Base-by-base conservation (phyloP, 2,888 invertebrate species). In the Dexiosoma caninum region DNA sequence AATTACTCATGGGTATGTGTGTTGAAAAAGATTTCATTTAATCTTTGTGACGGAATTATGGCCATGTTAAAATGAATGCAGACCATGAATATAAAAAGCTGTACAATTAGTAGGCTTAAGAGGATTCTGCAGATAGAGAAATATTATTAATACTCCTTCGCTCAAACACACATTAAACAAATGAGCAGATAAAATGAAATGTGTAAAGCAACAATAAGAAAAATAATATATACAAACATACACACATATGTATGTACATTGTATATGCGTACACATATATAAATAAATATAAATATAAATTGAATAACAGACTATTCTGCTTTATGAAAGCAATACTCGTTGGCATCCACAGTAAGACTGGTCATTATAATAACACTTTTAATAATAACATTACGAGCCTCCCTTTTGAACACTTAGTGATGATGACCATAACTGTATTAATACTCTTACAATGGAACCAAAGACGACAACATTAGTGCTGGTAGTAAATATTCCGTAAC, bases 81-180 rank as follows among this genome's bases (percentile, higher is more conserved):
- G 85, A 76, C 72, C 60, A 67, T 81, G 72, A 81, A 72, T 74
- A 72, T 57, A 77, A 77, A 81, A 87, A 86, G 86, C 86, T 83
- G 64, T 83, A 83, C 88, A 88, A 88, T 88, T 88, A 88, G 87
- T 86, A 85, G 86, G 85, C 85, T 88, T 88, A 87, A 86, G 78
- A 53, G 69, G 57, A 74, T 76, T 78, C 46, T 37, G 70, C 46
- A 69, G 77, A 72, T 81, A 81, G 44, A 75, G n/a, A 64, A 79
- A 80, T 66, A 67, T 67, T 76, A 75, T 75, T 75, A 64, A 71
- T 40, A 69, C 35, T 51, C 49, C 16, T 49, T 37, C 64, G 46
- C 23, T 66, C 60, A 72, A 19, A 53, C 49, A 49, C 30, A 70
- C 49, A 62, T 74, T 49, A 57, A 51, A 46, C 70, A 70, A 57